Evolutionary conservation across 2,888 invertebrate genomes (phyloP).

Genomic region (Brassicogethes aeneus): DNA sequence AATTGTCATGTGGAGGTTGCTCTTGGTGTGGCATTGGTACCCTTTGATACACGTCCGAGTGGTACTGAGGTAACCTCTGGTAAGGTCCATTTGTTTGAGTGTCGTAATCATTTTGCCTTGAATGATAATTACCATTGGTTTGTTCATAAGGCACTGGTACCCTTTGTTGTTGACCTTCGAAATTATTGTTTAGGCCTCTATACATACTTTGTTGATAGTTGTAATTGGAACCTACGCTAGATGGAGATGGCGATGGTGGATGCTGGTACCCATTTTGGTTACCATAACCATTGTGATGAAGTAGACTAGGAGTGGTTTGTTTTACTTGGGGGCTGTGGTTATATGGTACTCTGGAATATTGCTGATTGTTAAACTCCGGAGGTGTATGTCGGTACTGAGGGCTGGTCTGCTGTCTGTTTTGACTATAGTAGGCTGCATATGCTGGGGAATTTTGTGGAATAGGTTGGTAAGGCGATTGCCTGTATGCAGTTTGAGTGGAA

Average conservation of each 20-base stretch:
- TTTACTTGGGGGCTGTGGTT: constrained; percentile 15
- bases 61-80: constrained; percentile 1
- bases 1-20: constrained; percentile 33
- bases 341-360: constrained; percentile 13
- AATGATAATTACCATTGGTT: constrained; percentile 8
- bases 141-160: neutral
- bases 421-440: constrained; percentile 17
- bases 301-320: constrained; percentile 23
- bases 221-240: constrained; percentile 23
- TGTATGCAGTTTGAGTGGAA: constrained; percentile 15
- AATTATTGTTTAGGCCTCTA: constrained; percentile 7
- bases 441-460: constrained; percentile 23
- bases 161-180: neutral
- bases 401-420: constrained; percentile 11
- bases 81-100: constrained; percentile 17
- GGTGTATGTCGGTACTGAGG: constrained; percentile 7
- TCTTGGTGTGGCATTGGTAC: constrained; percentile 27
- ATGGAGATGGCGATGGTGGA: constrained; percentile 33
- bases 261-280: constrained; percentile 22
- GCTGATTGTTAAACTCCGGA: constrained; percentile 10
- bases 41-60: constrained; percentile 29
- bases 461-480: constrained; percentile 31
- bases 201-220: constrained; percentile 21
- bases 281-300: too few relatives aligned
- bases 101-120: constrained; percentile 14